Evolutionary conservation across 2,888 invertebrate species (phyloP).

Genomic region (Drosophila niveifrons): DNA sequence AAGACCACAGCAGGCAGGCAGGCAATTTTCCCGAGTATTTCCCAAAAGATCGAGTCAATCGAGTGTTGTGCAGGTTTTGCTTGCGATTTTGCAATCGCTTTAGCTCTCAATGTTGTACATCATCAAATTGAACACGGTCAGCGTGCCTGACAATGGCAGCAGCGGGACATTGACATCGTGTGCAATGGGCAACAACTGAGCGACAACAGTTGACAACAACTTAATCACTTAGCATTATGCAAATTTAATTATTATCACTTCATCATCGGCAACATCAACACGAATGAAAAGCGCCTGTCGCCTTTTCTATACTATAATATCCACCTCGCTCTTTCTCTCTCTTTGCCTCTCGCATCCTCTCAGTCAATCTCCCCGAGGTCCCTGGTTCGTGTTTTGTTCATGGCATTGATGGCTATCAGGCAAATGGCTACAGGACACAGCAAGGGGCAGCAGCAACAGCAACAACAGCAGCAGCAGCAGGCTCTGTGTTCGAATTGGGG

Average conservation of each 20-base stretch:
- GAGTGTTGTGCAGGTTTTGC: conserved; percentile 30
- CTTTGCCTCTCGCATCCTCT: not conserved
- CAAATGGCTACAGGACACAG: conserved; percentile 58
- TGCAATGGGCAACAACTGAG: conserved; percentile 26
- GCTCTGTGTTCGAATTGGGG: conserved; percentile 40
- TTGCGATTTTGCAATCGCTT: conserved; percentile 68
- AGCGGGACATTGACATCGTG: conserved; percentile 20
- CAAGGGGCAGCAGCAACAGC: conserved; percentile 15
- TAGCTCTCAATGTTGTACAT: conserved; percentile 35
- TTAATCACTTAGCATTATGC: conserved; percentile 82
- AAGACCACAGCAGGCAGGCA: not conserved
- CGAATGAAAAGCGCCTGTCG: conserved; percentile 47
- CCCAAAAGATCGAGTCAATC: conserved; percentile 38
- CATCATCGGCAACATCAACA: conserved; percentile 70
- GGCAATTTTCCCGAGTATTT: conserved; percentile 17
- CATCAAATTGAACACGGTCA: conserved; percentile 38
- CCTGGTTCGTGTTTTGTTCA: conserved; percentile 54
- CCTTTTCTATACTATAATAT: conserved; percentile 4
- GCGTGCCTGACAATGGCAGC: conserved; percentile 45
- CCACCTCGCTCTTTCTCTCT: not conserved
- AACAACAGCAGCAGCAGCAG: conserved; percentile 1
- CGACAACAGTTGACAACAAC: conserved; percentile 71
- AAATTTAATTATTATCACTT: conserved; percentile 82
- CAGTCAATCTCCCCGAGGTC: conserved; percentile 40
- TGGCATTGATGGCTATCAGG: conserved; percentile 69